These are phyloP conservation scores for Sesia bembeciformis DNA, from an alignment of 2,888 invertebrate genomes.

Conservation along the genomic window DNA sequence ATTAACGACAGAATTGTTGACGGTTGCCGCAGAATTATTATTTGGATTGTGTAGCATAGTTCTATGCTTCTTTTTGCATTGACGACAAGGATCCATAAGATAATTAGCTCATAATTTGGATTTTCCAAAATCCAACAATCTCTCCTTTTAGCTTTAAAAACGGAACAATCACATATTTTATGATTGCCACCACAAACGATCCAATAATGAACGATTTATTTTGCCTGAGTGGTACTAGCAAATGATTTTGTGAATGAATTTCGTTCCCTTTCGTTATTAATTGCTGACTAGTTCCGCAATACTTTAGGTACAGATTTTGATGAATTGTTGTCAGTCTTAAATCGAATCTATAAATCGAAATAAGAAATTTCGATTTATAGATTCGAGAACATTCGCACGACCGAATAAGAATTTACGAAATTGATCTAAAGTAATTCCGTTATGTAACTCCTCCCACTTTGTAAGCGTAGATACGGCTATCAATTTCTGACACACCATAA, in stretches of 20 bases:
- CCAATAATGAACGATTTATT: background rate
- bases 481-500: conserved; percentile 9
- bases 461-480: conserved; percentile 4
- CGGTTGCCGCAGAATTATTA: background rate
- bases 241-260: background rate
- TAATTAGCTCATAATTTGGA: conserved; percentile 3
- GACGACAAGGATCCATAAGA: background rate
- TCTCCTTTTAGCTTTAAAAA: conserved; percentile 3
- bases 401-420: conserved; percentile 3
- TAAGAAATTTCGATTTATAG: background rate
- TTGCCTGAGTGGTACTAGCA: background rate
- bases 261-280: too few relatives aligned
- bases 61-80: background rate
- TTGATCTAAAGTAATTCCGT: conserved; percentile 1
- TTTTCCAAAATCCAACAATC: background rate
- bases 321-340: background rate
- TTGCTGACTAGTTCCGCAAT: too few relatives aligned
- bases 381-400: conserved; percentile 5
- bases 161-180: conserved; percentile 4
- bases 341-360: too few relatives aligned
- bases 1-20: background rate
- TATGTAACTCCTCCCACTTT: conserved; percentile 6
- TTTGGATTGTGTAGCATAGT: background rate
- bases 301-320: too few relatives aligned
- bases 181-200: conserved; percentile 2